Evolutionary conservation across 2,888 invertebrate genomes (phyloP).

Genomic region (Leptinotarsa juncta): DNA sequence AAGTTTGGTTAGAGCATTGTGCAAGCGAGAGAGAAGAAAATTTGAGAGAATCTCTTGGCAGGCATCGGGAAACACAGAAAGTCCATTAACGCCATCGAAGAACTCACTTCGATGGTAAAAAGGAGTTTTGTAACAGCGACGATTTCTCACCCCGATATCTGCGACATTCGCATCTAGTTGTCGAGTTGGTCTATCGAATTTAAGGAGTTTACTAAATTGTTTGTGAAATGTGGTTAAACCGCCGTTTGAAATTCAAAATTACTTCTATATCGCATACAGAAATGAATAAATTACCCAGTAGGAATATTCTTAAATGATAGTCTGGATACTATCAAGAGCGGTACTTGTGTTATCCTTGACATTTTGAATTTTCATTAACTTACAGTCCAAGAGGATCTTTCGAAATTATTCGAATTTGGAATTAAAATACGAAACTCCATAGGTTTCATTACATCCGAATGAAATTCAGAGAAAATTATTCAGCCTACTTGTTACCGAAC

Average conservation of each 20-base stretch:
- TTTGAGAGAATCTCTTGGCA: constrained; percentile 58
- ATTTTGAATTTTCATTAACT: no score
- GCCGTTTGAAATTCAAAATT: background rate
- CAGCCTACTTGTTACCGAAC: no score
- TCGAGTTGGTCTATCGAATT: constrained; percentile 15
- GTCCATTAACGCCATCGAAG: constrained; percentile 64
- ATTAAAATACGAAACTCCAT: no score
- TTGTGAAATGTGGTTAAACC: background rate
- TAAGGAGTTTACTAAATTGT: background rate
- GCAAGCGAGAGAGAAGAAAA: constrained; percentile 25
- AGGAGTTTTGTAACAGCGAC: constrained; percentile 39
- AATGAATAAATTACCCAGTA: background rate
- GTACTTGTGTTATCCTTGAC: no score
- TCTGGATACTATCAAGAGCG: no score
- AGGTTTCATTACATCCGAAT: no score
- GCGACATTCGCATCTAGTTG: constrained; percentile 16
- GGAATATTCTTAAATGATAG: no score
- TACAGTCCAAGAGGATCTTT: no score
- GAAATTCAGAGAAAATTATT: no score
- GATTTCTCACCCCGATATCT: constrained; percentile 19
- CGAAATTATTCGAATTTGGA: no score
- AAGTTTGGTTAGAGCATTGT: constrained; percentile 49
- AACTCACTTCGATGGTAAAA: constrained; percentile 48
- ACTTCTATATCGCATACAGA: background rate
- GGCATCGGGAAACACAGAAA: constrained; percentile 64